These are phyloP conservation scores for Tenthredo mesomela DNA, from an alignment of 2,888 invertebrate species.

Conservation along the genomic window DNA sequence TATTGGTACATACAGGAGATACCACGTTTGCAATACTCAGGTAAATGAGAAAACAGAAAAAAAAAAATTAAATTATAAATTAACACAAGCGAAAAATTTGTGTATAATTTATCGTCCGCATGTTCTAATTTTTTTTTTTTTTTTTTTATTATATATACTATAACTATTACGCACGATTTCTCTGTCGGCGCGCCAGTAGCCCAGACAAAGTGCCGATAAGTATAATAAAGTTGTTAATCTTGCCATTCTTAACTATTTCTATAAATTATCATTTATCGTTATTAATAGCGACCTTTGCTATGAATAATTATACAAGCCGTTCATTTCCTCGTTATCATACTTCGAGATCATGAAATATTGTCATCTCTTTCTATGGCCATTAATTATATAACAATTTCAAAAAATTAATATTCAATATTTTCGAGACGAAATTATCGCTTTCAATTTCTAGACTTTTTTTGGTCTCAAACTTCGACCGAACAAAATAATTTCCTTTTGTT, in stretches of 20 bases:
- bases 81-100: background rate
- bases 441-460: background rate
- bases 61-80: background rate
- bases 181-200: slow-evolving; percentile 14
- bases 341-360: background rate
- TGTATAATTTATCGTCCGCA: background rate
- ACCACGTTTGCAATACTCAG: slow-evolving; percentile 90
- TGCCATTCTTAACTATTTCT: background rate
- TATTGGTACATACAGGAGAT: slow-evolving; percentile 87
- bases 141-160: background rate
- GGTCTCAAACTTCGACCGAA: background rate
- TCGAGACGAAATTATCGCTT: background rate
- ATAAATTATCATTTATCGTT: background rate
- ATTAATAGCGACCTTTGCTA: slow-evolving; percentile 45
- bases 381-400: background rate
- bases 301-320: slow-evolving; percentile 32
- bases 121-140: background rate
- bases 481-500: background rate
- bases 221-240: slow-evolving; percentile 2
- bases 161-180: background rate
- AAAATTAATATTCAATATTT: background rate
- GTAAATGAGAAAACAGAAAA: slow-evolving; percentile 78
- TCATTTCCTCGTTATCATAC: background rate
- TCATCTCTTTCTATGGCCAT: background rate
- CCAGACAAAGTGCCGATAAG: slow-evolving; percentile 27